Base-by-base conservation (phyloP, 2,797 vertebrate genomes). In the Halcyon chelicuti region DNA sequence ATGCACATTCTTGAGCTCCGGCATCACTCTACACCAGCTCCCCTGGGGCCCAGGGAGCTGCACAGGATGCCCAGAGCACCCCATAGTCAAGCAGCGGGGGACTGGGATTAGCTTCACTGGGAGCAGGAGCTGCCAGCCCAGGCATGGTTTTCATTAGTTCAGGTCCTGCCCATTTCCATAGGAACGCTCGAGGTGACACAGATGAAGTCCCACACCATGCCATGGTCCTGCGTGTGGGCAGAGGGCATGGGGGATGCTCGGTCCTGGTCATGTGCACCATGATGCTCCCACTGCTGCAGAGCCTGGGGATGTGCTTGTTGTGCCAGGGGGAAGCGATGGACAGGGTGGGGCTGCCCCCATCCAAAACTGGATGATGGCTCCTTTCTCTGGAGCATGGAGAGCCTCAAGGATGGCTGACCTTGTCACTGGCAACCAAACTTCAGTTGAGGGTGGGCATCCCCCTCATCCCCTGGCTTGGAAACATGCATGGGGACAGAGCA, bases 401-500 rank as follows among this genome's bases (percentile, higher is more conserved):
- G 19, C n/a, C 10, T 26, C 12, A 28, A 62, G 40, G 28, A 60
- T 4, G 19, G 28, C 22, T 44, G 31, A 12, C 4, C 23, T 47
- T 3, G 1, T 31, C 5, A 2, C 40, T 72, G 67, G 49, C 54
- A 35, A 9, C 33, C 10, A 35, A 78, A 67, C 52, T 1, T 0
- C 21, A 76, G 60, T 21, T 10, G 28, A 37, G 19, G 40, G 4
- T 3, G 10, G 35, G 23, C 11, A 13, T 66, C 35, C 29, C 44
- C 10, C 37, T 61, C 2, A 1, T 42, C 7, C 39, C 13, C 6
- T 51, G 17, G 19, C 22, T 81, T 0, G 0, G 65, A 55, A 55
- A 35, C 14, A 1, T 0, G 12, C 42, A 20, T 1, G 0, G 13
- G 3, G 39, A 6, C 40, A 87, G 63, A 55, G 55, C 13, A 46